Evolutionary conservation across 2,797 vertebrate species (phyloP).

Genomic region (Chaetodon trifasciatus): DNA sequence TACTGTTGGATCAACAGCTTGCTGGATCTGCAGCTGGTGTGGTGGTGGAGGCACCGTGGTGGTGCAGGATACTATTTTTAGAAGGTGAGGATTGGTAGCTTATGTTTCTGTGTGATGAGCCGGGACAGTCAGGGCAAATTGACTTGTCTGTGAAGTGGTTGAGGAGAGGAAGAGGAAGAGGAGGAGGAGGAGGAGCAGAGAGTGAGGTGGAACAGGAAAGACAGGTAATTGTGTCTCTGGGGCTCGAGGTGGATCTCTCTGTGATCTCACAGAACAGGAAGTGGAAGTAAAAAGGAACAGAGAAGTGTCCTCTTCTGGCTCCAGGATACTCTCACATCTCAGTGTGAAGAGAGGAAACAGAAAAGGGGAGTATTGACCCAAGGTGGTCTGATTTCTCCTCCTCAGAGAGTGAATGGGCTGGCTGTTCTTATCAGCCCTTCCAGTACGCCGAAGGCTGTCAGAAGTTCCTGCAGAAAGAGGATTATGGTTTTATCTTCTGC

Average conservation of each 20-base stretch:
- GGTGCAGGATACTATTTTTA: constrained; percentile 33
- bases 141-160: constrained; percentile 49
- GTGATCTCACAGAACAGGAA: constrained; percentile 48
- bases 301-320: constrained; percentile 24
- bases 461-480: background rate
- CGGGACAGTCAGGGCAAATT: constrained; percentile 40
- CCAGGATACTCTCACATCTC: constrained; percentile 21
- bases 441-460: background rate
- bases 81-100: constrained; percentile 8
- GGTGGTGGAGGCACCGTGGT: background rate
- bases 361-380: constrained; percentile 55
- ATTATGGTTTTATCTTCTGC: background rate
- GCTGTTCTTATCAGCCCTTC: constrained; percentile 32
- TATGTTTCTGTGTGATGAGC: constrained; percentile 42
- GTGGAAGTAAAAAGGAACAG: constrained; percentile 7
- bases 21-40: background rate
- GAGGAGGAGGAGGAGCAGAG: constrained; percentile 29
- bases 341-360: constrained; percentile 46
- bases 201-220: constrained; percentile 49
- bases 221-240: constrained; percentile 69
- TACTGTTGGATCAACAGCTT: constrained; percentile 4
- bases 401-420: constrained; percentile 24
- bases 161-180: constrained; percentile 29
- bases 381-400: constrained; percentile 44
- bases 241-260: constrained; percentile 42